phyloP scores from a whole-genome alignment of 2,888 invertebrate species.

The Catocala fraxini region DNA sequence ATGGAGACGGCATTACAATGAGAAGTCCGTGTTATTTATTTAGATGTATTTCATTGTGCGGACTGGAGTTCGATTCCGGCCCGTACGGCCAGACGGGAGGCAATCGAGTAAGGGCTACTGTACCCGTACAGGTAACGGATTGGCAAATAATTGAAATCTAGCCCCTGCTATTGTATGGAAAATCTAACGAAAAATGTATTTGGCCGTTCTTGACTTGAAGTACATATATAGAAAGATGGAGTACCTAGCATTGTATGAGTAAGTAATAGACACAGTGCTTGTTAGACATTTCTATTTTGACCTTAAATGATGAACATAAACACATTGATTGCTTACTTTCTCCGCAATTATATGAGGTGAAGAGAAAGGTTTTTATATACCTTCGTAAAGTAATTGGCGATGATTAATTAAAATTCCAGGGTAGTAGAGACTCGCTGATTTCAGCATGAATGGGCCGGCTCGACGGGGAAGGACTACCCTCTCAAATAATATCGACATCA shows the following conservation, averaged over 20 bases:
- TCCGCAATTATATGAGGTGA: constrained; percentile 1
- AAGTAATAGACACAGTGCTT: constrained; percentile 4
- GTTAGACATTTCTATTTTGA: constrained; percentile 7
- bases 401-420: background rate
- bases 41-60: constrained; percentile 79
- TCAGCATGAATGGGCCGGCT: too few relatives aligned
- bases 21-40: constrained; percentile 82
- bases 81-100: constrained; percentile 69
- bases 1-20: constrained; percentile 77
- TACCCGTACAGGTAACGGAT: constrained; percentile 68
- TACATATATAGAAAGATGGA: constrained; percentile 38
- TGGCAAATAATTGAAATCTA: constrained; percentile 80
- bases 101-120: constrained; percentile 69
- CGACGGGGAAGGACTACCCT: too few relatives aligned
- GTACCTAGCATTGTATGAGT: constrained; percentile 10
- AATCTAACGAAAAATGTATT: constrained; percentile 60
- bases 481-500: too few relatives aligned
- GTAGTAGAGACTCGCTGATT: too few relatives aligned
- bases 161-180: constrained; percentile 61
- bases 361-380: constrained; percentile 3
- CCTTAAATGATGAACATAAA: background rate
- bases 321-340: constrained; percentile 5
- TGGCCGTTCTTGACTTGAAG: constrained; percentile 37
- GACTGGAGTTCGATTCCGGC: constrained; percentile 70
- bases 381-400: background rate